Base-by-base conservation (phyloP, 1,140 invertebrate genomes). In the Vanessa atalanta region DNA sequence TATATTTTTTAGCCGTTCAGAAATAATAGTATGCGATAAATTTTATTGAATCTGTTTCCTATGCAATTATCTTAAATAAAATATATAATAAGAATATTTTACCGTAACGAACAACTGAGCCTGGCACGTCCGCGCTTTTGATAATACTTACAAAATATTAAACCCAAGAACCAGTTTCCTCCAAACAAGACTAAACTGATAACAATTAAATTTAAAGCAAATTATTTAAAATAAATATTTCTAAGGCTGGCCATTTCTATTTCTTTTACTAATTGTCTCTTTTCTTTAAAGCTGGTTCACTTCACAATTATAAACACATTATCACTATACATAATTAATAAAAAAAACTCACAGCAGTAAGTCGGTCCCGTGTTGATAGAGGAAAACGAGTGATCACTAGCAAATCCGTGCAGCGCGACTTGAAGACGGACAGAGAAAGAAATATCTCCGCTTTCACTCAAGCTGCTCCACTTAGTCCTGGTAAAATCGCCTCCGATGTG, bases 401-500 rank as follows among this genome's bases (percentile, higher is more conserved):
- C 87, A 67, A 78, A 79, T 82, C 79, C 68, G 79, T 76, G 64
- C 78, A 81, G 70, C 77, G 57, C 26, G 26, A 79, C 81, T 73
- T 67, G 72, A 50, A 67, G 73, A 73, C 65, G 68, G 84, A 84
- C 76, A 87, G 86, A 88, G 83, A 87, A 75, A 83, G 82, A 83
- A 73, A 77, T 82, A 82, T 86, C 80, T 79, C 79, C 84, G 88
- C 90, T 92, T 92, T 92, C 90, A 90, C 88, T 84, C 75, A 68
- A 70, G 75, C 74, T 80, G 85, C 70, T 85, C 86, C 82, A 89
- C 88, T 84, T 89, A 75, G 79, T 86, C 88, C 88, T 89, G 82
- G 70, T 84, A 83, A 77, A 61, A 76, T 77, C 65, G 53, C 53
- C 53, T 12, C 13, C 53, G 71, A 70, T 84, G 77, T 89, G 86